Evolutionary conservation across 2,888 invertebrate genomes (phyloP).

Genomic region (Drosophila mulleri): DNA sequence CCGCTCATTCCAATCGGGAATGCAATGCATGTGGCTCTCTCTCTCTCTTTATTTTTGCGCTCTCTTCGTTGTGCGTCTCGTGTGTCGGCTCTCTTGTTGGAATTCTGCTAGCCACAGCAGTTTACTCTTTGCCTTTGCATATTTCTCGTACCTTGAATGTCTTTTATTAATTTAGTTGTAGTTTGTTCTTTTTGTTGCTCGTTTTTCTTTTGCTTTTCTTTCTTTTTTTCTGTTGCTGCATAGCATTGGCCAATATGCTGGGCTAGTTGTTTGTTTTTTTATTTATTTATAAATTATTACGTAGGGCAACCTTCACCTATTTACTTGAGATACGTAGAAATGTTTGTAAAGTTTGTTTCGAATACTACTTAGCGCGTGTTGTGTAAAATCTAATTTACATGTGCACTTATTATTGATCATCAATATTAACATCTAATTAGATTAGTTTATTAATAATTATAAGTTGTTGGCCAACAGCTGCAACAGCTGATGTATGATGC

Average conservation of each 20-base stretch:
- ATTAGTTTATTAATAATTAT: constrained; percentile 65
- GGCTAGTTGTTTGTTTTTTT: constrained; percentile 29
- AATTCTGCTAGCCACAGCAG: constrained; percentile 65
- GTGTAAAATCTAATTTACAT: neutral
- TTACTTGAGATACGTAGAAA: constrained; percentile 29
- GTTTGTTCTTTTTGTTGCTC: constrained; percentile 10
- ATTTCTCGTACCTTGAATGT: constrained; percentile 71
- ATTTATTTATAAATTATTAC: constrained; percentile 65
- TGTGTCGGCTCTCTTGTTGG: constrained; percentile 7
- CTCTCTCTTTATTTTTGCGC: constrained; percentile 3
- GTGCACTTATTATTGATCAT: neutral
- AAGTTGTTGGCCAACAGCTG: constrained; percentile 34
- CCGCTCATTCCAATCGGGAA: constrained; percentile 33
- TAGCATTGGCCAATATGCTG: constrained; percentile 38
- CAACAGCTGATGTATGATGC: constrained; percentile 28
- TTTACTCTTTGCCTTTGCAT: constrained; percentile 59
- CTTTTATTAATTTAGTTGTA: constrained; percentile 40
- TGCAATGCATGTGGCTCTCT: constrained; percentile 33
- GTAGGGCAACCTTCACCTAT: constrained; percentile 73
- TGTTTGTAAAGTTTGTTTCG: constrained; percentile 8
- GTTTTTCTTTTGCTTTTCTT: constrained; percentile 9
- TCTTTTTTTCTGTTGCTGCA: neutral
- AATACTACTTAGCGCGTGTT: neutral
- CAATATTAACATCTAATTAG: constrained; percentile 67
- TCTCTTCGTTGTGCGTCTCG: constrained; percentile 2